phyloP scores from a whole-genome alignment of 1,140 invertebrate genomes.

The Aphelinus certus region DNA sequence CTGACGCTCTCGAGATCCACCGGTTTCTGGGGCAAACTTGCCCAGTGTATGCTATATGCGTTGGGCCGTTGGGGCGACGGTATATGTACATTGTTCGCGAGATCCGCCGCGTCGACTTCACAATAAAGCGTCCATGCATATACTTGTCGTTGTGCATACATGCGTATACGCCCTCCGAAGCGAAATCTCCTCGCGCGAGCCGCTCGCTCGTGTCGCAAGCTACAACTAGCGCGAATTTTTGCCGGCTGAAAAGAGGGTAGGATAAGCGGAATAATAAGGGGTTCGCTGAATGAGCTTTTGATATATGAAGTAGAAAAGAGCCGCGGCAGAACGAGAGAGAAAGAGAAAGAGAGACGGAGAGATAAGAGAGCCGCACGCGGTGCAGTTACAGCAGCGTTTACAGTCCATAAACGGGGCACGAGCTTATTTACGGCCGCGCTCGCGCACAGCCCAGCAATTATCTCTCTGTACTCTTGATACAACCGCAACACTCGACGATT shows the following conservation, averaged over 20 bases:
- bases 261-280: conserved; percentile 14
- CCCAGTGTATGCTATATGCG: too few relatives aligned
- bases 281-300: conserved; percentile 37
- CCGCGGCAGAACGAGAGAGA: conserved; percentile 2
- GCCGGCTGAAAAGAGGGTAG: not conserved
- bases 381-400: conserved; percentile 52
- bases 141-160: too few relatives aligned
- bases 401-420: conserved; percentile 53
- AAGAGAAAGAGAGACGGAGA: not conserved
- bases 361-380: conserved; percentile 26
- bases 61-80: too few relatives aligned
- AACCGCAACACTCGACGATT: conserved; percentile 33
- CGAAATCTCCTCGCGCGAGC: too few relatives aligned
- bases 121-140: too few relatives aligned
- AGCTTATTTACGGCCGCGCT: conserved; percentile 52
- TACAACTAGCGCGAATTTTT: not conserved
- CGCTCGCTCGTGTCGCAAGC: too few relatives aligned
- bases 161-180: too few relatives aligned
- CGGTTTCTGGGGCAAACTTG: too few relatives aligned
- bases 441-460: conserved; percentile 49
- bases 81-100: too few relatives aligned
- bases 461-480: conserved; percentile 50
- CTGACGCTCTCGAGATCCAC: too few relatives aligned
- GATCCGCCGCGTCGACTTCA: too few relatives aligned
- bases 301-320: conserved; percentile 54